Conservation (phyloP, 2,888 invertebrate genomes). For the Epirrhoe tristata region DNA sequence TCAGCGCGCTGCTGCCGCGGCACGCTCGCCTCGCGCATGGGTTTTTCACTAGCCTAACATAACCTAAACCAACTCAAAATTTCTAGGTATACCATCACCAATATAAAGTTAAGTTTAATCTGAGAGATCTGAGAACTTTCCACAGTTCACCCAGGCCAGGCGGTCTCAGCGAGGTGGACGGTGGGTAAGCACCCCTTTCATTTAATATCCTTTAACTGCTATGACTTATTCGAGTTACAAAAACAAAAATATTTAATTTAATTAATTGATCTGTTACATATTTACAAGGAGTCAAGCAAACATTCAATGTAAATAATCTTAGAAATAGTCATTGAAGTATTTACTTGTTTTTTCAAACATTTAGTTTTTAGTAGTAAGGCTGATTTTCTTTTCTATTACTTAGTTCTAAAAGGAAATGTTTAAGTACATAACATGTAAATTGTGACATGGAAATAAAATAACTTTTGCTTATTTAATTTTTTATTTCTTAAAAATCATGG, state of each 20-base stretch:
- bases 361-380: slow-evolving; percentile 37
- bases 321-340: not conserved
- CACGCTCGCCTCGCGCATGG: too few species aligned
- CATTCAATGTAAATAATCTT: slow-evolving; percentile 1
- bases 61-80: too few species aligned
- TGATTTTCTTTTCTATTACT: slow-evolving; percentile 37
- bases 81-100: too few species aligned
- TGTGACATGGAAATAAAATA: slow-evolving; percentile 31
- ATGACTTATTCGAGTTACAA: not conserved
- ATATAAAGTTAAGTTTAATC: too few species aligned
- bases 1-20: too few species aligned
- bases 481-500: slow-evolving; percentile 8
- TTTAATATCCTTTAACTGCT: not conserved
- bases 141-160: too few species aligned
- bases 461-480: slow-evolving; percentile 15
- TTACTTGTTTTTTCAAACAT: slow-evolving; percentile 8
- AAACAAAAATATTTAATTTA: not conserved
- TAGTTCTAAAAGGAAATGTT: slow-evolving; percentile 13
- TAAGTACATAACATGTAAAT: slow-evolving; percentile 16
- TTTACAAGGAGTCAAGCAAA: not conserved
- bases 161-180: too few species aligned
- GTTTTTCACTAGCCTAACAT: too few species aligned
- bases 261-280: not conserved
- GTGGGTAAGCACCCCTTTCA: not conserved
- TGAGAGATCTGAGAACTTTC: too few species aligned